Conservation (phyloP, 2,888 invertebrate genomes). For the Atherix ibis region DNA sequence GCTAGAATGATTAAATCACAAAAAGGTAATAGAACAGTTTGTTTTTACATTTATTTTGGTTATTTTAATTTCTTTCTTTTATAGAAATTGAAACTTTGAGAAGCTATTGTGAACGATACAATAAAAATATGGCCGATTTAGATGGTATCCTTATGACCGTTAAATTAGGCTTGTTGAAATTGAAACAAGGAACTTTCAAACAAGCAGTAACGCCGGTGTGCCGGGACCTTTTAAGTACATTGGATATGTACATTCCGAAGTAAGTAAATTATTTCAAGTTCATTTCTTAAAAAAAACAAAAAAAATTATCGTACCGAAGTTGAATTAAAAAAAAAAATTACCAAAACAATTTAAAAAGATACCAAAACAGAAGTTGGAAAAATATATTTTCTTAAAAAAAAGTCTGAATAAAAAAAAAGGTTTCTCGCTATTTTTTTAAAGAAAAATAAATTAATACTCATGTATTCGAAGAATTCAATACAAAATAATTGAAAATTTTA, state of each 20-base stretch:
- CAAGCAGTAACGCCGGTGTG: conserved; percentile 56
- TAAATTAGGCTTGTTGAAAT: conserved; percentile 54
- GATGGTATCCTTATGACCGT: conserved; percentile 49
- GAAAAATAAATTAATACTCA: too few relatives aligned
- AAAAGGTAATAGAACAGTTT: conserved; percentile 32
- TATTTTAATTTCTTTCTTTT: not conserved
- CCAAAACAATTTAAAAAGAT: too few relatives aligned
- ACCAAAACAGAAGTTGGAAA: too few relatives aligned
- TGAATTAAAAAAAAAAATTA: too few relatives aligned
- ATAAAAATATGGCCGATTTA: conserved; percentile 50
- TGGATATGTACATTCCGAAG: conserved; percentile 49
- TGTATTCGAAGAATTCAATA: too few relatives aligned
- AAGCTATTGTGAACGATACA: conserved; percentile 49
- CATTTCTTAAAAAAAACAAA: too few relatives aligned
- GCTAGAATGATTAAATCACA: conserved; percentile 45
- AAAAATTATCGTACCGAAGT: too few relatives aligned
- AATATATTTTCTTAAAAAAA: too few relatives aligned
- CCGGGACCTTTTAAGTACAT: conserved; percentile 45
- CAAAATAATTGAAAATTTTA: too few relatives aligned
- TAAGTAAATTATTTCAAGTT: conserved; percentile 35
- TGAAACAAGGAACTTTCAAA: conserved; percentile 57
- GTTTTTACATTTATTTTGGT: conserved; percentile 9
- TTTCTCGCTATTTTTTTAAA: too few relatives aligned
- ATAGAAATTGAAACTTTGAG: conserved; percentile 38
- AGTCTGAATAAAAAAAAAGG: too few relatives aligned